phyloP scores from a whole-genome alignment of 1,140 invertebrate species.

The Lucilia sericata region DNA sequence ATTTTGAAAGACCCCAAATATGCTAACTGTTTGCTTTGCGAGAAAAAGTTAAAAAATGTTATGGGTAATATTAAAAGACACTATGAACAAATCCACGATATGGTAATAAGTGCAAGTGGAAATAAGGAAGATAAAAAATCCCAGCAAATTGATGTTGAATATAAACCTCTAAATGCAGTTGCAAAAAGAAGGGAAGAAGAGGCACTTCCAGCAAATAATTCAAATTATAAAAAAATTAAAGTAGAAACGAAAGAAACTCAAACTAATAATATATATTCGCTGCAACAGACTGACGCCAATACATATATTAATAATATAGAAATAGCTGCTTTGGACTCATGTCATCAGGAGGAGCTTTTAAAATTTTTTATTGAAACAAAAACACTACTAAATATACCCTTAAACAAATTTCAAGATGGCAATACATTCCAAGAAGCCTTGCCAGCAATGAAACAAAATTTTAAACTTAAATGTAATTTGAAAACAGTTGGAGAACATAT shows the following conservation, averaged over 20 bases:
- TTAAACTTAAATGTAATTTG: background rate
- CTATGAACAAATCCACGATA: background rate
- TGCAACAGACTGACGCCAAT: too few species aligned
- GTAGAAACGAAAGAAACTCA: too few species aligned
- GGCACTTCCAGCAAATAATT: too few species aligned
- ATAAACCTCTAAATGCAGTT: background rate
- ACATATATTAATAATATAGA: background rate
- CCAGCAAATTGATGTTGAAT: background rate
- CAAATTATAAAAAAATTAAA: too few species aligned
- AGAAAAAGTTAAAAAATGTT: background rate
- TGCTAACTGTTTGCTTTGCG: background rate
- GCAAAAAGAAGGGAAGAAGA: too few species aligned
- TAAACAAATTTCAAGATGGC: background rate
- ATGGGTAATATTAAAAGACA: conserved; percentile 5
- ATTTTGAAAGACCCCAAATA: background rate
- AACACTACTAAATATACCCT: background rate
- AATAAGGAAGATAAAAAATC: background rate
- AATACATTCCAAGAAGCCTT: background rate
- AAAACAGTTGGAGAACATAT: background rate
- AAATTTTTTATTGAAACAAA: background rate
- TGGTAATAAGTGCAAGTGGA: background rate
- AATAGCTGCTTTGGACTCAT: background rate
- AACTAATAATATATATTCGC: too few species aligned
- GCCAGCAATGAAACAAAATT: background rate
- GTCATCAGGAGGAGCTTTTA: background rate